Evolutionary conservation across 2,113 vertebrate species (phyloP).

Genomic region (Pangasianodon hypophthalmus): DNA sequence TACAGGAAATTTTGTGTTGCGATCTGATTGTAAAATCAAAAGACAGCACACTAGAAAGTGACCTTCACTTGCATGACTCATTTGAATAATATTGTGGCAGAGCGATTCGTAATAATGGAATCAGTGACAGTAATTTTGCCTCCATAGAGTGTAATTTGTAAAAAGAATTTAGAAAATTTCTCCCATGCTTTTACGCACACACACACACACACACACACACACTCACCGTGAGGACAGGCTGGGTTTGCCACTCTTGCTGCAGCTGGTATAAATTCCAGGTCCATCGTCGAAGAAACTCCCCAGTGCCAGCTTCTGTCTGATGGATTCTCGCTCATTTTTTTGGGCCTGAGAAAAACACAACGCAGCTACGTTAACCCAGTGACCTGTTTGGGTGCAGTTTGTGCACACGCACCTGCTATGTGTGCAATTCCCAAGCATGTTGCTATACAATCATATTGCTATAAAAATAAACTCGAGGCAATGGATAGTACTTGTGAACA

Average conservation of each 20-base stretch:
- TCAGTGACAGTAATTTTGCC: conserved; percentile 20
- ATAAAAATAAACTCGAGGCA: background rate
- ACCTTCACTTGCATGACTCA: conserved; percentile 15
- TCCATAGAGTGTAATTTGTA: background rate
- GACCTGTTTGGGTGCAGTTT: background rate
- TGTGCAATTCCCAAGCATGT: background rate
- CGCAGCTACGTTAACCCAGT: background rate
- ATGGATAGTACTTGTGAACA: background rate
- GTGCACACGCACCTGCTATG: background rate
- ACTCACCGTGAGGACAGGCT: conserved; percentile 95
- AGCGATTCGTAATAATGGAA: background rate
- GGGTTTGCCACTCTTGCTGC: conserved; percentile 97
- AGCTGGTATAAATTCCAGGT: conserved; percentile 95
- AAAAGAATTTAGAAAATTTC: background rate
- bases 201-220: background rate
- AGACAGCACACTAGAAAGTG: conserved; percentile 20
- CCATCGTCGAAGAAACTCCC: conserved; percentile 99
- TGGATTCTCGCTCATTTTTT: conserved; percentile 98
- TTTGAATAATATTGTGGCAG: background rate
- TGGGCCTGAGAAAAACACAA: conserved; percentile 82
- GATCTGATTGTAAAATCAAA: conserved; percentile 11
- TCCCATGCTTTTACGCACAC: background rate
- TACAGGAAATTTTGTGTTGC: conserved; percentile 24
- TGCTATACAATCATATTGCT: background rate
- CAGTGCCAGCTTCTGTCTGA: conserved; percentile 97